Evolutionary conservation across 2,888 invertebrate species (phyloP).

Genomic region (Heliconius aoede): DNA sequence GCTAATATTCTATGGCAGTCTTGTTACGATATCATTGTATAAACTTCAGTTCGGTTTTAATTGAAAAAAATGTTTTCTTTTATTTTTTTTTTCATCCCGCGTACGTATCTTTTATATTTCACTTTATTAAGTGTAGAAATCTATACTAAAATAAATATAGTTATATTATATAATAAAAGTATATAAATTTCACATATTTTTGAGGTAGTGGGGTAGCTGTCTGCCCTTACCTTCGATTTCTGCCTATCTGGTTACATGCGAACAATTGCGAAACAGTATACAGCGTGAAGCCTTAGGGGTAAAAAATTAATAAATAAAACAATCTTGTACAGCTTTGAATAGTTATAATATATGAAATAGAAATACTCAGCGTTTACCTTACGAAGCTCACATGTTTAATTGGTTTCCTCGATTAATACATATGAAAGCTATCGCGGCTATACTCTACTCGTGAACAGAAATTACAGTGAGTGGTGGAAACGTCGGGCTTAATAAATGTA

Average conservation of each 20-base stretch:
- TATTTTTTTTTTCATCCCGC: neutral
- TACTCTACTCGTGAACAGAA: neutral
- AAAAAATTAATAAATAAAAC: neutral
- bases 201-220: neutral
- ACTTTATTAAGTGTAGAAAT: no score
- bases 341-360: no score
- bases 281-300: neutral
- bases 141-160: no score
- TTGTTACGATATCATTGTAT: slow-evolving; percentile 1
- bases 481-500: neutral
- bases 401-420: neutral
- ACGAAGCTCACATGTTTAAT: neutral
- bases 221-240: neutral
- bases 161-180: no score
- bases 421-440: slow-evolving; percentile 1
- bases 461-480: neutral
- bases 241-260: neutral
- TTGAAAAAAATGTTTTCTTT: neutral
- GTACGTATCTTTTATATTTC: neutral
- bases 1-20: slow-evolving; percentile 17
- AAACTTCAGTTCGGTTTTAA: neutral
- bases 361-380: neutral
- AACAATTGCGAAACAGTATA: no score
- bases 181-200: no score
- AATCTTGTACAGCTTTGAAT: no score